Conservation (phyloP, 53 echinoderm and acorn worm species). For the Echinarachnius parma region DNA sequence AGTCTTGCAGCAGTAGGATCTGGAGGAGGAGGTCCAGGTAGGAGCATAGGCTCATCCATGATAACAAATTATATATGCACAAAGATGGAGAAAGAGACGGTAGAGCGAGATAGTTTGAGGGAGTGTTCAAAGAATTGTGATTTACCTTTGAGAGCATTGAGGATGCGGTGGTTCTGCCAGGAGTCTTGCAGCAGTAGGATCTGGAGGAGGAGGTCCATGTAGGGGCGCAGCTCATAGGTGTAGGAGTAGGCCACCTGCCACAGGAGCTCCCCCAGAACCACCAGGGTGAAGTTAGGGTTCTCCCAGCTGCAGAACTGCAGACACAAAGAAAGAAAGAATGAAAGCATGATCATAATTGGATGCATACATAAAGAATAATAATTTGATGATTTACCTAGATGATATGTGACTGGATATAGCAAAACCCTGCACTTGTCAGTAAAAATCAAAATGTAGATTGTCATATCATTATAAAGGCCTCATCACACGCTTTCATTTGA, state of each 20-base stretch:
- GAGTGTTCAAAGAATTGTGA: too few relatives aligned
- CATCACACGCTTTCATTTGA: too few relatives aligned
- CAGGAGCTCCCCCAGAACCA: constrained; percentile 92
- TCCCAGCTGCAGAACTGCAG: constrained; percentile 98
- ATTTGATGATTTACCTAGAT: too few relatives aligned
- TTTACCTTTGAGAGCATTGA: constrained; percentile 97
- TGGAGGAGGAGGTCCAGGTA: constrained; percentile 80
- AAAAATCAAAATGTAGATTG: too few relatives aligned
- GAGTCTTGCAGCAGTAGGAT: constrained; percentile 92
- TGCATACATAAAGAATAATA: neutral
- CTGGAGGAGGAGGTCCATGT: constrained; percentile 90
- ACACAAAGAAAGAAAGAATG: neutral
- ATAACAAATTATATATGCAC: too few relatives aligned
- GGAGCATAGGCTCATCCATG: too few relatives aligned
- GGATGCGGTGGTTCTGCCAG: constrained; percentile 97
- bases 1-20: constrained; percentile 79
- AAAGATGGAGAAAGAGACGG: too few relatives aligned
- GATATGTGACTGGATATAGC: too few relatives aligned
- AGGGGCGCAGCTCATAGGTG: constrained; percentile 96
- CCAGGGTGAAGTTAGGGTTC: constrained; percentile 92
- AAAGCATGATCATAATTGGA: constrained; percentile 10
- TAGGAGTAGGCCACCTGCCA: constrained; percentile 99
- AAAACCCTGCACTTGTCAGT: too few relatives aligned
- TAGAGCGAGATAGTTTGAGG: too few relatives aligned
- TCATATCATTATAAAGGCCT: too few relatives aligned